Evolutionary conservation across 2,888 invertebrate species (phyloP), one percentile per base, ranked within the genome.

Genomic region (Phasia obesa): DNA sequence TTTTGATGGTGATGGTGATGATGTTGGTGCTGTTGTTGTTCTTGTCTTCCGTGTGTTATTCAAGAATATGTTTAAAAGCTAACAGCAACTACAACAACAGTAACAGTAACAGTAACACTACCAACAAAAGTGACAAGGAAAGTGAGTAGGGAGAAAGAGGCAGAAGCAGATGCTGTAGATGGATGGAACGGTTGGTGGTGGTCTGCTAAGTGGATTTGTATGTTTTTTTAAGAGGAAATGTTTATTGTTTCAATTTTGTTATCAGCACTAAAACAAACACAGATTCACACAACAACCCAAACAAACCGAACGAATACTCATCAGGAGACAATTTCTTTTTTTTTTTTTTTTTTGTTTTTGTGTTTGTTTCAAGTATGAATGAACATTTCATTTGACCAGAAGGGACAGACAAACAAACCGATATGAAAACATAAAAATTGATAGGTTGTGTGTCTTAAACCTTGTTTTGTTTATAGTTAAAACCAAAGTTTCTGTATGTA

Each of bases 241-340:
- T 89, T 89, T 89, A 89, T 89, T 89, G 90, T 89, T 90, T 90
- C 90, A 90, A 89, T 89, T 88, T 90, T 90, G 89, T 89, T 89
- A 89, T 89, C 89, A 89, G 87, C 84, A 89, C 87, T 88, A 90
- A 79, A 89, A 89, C 89, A 88, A 85, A 86, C 82, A 75, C 74
- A 81, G 79, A 77, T 81, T 55, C 81, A 81, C 77, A 82, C 70
- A 70, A 78, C 69, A 73, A 21, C 55, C 60, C 51, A 53, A 67
- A 47, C 71, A 74, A 57, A 65, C 62, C 65, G 23, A 44, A 51
- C 27, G 25, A 51, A 59, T 59, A 76, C 69, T 70, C n/a, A 47
- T 79, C 67, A 83, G 79, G 79, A 79, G 83, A 83, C 83, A 83
- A 27, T 81, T 81, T 76, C 74, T 31, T 31, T 42, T 67, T 57